These are phyloP conservation scores for Dermochelys coriacea DNA, from an alignment of 2,797 vertebrate species.

Conservation along the genomic window DNA sequence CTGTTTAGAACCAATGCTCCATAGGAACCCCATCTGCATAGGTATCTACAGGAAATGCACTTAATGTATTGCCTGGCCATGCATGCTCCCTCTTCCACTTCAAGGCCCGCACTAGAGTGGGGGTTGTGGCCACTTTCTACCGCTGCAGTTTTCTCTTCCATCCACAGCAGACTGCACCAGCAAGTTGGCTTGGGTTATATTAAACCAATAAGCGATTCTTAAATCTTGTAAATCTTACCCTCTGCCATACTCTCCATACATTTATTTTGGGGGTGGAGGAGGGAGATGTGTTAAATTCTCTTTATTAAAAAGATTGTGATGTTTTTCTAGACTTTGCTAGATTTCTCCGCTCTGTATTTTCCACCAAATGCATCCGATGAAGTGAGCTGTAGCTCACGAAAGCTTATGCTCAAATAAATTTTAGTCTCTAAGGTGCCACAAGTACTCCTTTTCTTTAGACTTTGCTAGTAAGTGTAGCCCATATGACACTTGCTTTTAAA, in stretches of 20 bases:
- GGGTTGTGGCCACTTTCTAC: neutral
- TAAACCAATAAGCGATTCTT: neutral
- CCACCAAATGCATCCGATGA: no score
- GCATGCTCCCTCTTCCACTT: neutral
- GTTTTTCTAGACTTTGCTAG: neutral
- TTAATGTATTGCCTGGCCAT: neutral
- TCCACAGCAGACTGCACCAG: neutral
- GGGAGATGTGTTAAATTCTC: neutral
- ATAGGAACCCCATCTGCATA: neutral
- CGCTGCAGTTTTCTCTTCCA: neutral
- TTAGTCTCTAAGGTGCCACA: no score
- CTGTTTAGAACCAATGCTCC: neutral
- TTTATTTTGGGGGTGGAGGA: neutral
- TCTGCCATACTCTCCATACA: neutral
- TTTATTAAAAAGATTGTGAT: neutral
- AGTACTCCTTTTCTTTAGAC: no score
- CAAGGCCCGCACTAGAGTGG: neutral
- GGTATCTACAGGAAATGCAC: neutral
- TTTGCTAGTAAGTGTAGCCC: neutral
- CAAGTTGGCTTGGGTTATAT: neutral
- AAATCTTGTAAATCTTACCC: neutral
- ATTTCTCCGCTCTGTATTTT: no score
- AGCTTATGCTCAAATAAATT: no score
- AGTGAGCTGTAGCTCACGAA: no score
- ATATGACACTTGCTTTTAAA: neutral